Percentiles rank a stretch among this genome's conserved stretches.
These are phyloP conservation scores for Argynnis bischoffii DNA, from an alignment of 2,888 invertebrate genomes.

Conservation along the genomic window DNA sequence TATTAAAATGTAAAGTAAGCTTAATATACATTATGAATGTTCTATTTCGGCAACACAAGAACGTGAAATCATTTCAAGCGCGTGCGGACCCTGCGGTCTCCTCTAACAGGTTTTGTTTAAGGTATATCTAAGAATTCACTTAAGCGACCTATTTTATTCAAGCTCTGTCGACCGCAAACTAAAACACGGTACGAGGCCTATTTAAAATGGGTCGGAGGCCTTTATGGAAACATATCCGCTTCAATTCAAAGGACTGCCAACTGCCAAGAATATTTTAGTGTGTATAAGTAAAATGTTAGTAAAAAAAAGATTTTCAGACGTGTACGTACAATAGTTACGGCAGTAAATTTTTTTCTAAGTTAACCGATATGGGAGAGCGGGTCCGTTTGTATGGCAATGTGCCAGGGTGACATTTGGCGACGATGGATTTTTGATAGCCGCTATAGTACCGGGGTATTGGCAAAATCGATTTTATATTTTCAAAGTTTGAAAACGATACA, in stretches of 20 bases:
- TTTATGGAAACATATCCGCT: slow-evolving; percentile 10
- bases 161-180: slow-evolving; percentile 24
- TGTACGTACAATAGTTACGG: slow-evolving; percentile 13
- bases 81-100: slow-evolving; percentile 30
- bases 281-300: not conserved
- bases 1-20: not conserved
- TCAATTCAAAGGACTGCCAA: slow-evolving; percentile 9
- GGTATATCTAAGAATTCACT: slow-evolving; percentile 31
- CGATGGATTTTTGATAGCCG: slow-evolving; percentile 38
- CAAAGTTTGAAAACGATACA: slow-evolving; percentile 19
- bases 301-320: slow-evolving; percentile 3
- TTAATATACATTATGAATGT: slow-evolving; percentile 4
- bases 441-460: slow-evolving; percentile 28
- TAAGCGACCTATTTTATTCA: slow-evolving; percentile 37
- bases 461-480: slow-evolving; percentile 25
- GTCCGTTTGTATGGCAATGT: slow-evolving; percentile 31
- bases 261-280: slow-evolving; percentile 5
- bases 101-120: slow-evolving; percentile 33
- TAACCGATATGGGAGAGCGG: slow-evolving; percentile 30
- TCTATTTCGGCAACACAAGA: slow-evolving; percentile 24
- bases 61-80: slow-evolving; percentile 26
- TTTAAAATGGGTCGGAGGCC: slow-evolving; percentile 14
- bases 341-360: slow-evolving; percentile 32
- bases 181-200: slow-evolving; percentile 18
- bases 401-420: slow-evolving; percentile 37